Percentiles rank a stretch among this genome's conserved stretches.
Evolutionary conservation across 1,140 invertebrate genomes (phyloP).

Genomic region (Grapholita molesta): DNA sequence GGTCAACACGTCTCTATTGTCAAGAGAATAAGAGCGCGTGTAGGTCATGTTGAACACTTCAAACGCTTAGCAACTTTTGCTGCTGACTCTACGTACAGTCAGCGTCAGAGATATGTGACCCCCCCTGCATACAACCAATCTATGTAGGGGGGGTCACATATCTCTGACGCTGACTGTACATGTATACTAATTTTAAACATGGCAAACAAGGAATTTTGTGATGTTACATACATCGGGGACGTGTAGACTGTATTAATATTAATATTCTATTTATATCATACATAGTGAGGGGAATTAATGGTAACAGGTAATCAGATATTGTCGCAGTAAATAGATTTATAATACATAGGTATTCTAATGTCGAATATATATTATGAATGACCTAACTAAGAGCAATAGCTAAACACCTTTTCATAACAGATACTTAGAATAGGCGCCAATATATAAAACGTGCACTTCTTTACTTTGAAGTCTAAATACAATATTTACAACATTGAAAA

Average conservation of each 20-base stretch:
- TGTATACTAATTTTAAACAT: too few relatives aligned
- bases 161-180: too few relatives aligned
- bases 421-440: conserved; percentile 18
- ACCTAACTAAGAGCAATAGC: conserved; percentile 18
- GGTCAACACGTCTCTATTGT: too few relatives aligned
- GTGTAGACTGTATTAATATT: neutral
- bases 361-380: neutral
- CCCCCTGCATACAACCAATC: too few relatives aligned
- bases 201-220: too few relatives aligned
- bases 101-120: too few relatives aligned
- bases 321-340: neutral
- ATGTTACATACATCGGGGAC: too few relatives aligned
- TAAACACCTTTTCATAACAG: conserved; percentile 33
- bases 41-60: too few relatives aligned
- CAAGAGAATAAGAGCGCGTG: too few relatives aligned
- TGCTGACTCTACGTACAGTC: too few relatives aligned
- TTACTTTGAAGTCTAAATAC: conserved; percentile 22
- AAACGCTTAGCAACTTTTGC: too few relatives aligned
- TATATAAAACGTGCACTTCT: conserved; percentile 20
- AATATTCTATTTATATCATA: neutral
- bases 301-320: neutral
- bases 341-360: neutral
- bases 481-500: conserved; percentile 29
- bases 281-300: neutral
- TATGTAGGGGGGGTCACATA: too few relatives aligned